Percentiles rank a stretch among this genome's conserved stretches.
These are phyloP conservation scores for Drosophila neutralis DNA, from an alignment of 2,888 invertebrate species.

Conservation along the genomic window DNA sequence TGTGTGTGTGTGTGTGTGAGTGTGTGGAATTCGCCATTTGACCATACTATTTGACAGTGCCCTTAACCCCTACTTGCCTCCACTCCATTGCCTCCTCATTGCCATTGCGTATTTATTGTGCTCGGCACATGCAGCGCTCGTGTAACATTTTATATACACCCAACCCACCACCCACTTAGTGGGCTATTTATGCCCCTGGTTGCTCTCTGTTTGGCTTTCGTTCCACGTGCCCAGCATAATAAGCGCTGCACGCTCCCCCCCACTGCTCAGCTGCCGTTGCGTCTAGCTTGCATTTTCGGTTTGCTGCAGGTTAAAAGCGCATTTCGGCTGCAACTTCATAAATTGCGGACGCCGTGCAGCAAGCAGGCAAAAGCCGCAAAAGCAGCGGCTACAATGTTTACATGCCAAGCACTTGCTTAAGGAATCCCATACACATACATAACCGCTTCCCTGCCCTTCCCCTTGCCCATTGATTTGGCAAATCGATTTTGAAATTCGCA, in stretches of 20 bases:
- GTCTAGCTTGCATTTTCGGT: conserved; percentile 24
- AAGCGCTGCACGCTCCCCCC: conserved; percentile 40
- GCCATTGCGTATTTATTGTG: conserved; percentile 71
- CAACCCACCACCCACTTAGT: conserved; percentile 9
- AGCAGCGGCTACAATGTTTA: conserved; percentile 61
- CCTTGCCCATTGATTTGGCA: not conserved
- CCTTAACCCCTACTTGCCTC: not conserved
- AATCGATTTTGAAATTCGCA: conserved; percentile 6
- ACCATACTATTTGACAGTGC: conserved; percentile 62
- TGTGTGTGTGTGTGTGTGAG: conserved; percentile 10
- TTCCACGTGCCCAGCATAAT: conserved; percentile 75
- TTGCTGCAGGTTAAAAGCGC: conserved; percentile 78
- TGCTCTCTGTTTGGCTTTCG: conserved; percentile 64
- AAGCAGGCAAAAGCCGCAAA: conserved; percentile 39
- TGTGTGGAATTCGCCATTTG: conserved; percentile 47
- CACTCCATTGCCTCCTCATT: not conserved
- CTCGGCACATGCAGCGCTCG: conserved; percentile 62
- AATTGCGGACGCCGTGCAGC: conserved; percentile 56
- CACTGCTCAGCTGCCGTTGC: conserved; percentile 27
- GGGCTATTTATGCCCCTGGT: conserved; percentile 63
- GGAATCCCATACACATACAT: not conserved
- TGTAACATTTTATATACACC: conserved; percentile 70
- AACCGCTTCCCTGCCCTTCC: not conserved
- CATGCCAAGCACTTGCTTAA: conserved; percentile 73
- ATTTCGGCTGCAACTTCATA: conserved; percentile 77